Evolutionary conservation across 1,140 invertebrate species (phyloP).

Genomic region (Caenorhabditis tropicalis): DNA sequence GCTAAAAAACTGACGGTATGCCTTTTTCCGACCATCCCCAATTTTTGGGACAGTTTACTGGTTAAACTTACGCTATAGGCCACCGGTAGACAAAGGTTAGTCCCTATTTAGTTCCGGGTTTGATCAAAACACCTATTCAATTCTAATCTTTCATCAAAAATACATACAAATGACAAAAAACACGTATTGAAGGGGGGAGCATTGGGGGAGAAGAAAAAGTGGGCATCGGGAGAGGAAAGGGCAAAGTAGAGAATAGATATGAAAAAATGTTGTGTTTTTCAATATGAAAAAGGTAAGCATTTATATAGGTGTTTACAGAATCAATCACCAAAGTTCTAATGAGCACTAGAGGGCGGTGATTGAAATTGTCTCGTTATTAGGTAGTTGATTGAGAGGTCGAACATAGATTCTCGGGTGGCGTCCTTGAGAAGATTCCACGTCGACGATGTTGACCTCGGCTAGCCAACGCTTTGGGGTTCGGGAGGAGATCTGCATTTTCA

Average conservation of each 20-base stretch:
- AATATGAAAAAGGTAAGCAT: no score
- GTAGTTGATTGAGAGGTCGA: slow-evolving; percentile 25
- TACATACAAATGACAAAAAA: not conserved
- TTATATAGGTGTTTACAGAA: not conserved
- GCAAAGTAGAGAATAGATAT: not conserved
- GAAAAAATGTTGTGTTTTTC: no score
- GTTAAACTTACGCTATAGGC: no score
- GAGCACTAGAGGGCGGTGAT: slow-evolving; percentile 32
- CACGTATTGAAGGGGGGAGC: not conserved
- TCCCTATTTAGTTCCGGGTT: no score
- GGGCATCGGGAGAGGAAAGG: not conserved
- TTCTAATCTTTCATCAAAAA: no score
- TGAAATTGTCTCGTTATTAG: slow-evolving; percentile 23
- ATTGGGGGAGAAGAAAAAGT: not conserved
- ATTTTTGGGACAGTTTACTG: no score
- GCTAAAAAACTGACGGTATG: no score
- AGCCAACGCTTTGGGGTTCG: slow-evolving; percentile 51
- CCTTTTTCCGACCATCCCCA: no score
- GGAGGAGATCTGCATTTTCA: not conserved
- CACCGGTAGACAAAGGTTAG: no score
- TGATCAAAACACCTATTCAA: no score
- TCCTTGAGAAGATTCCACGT: slow-evolving; percentile 34
- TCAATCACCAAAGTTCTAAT: not conserved
- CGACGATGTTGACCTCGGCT: slow-evolving; percentile 59
- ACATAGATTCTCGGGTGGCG: slow-evolving; percentile 48